A percentile compares a stretch with the other conserved stretches of the same genome.
Conservation (phyloP, 1,140 invertebrate genomes). For the Scaptodrosophila lebanonensis region DNA sequence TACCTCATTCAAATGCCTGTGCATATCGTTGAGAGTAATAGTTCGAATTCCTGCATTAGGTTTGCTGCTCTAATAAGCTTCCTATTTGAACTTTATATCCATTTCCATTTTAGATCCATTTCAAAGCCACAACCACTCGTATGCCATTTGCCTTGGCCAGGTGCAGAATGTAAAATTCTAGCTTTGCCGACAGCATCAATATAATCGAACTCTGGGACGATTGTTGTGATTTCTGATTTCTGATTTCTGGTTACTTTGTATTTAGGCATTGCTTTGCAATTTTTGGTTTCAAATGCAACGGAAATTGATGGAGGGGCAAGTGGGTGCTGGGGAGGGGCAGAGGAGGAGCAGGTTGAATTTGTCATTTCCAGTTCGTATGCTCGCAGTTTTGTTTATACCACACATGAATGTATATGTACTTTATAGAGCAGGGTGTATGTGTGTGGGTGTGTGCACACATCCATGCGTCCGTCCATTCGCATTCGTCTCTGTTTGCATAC, state of each 20-base stretch:
- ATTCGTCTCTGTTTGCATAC: slow-evolving; percentile 61
- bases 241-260: slow-evolving; percentile 65
- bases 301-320: slow-evolving; percentile 50
- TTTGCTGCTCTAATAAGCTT: too few species aligned
- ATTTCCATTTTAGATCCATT: too few species aligned
- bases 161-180: too few species aligned
- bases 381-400: slow-evolving; percentile 8
- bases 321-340: slow-evolving; percentile 17
- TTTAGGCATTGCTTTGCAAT: slow-evolving; percentile 56
- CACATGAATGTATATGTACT: too few species aligned
- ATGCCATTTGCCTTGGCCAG: too few species aligned
- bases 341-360: slow-evolving; percentile 54
- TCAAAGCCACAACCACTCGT: too few species aligned
- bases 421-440: too few species aligned
- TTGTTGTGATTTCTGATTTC: slow-evolving; percentile 22
- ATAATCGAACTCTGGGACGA: slow-evolving; percentile 14
- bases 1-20: too few species aligned
- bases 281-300: slow-evolving; percentile 50
- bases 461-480: slow-evolving; percentile 13
- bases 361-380: slow-evolving; percentile 40
- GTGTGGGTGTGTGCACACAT: too few species aligned
- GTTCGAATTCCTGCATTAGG: too few species aligned
- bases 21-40: too few species aligned
- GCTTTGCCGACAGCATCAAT: slow-evolving; percentile 41
- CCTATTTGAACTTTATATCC: too few species aligned